A percentile compares a stretch with the other conserved stretches of the same genome.
Evolutionary conservation across 2,113 vertebrate genomes (phyloP).

Genomic region (Vulpes vulpes): DNA sequence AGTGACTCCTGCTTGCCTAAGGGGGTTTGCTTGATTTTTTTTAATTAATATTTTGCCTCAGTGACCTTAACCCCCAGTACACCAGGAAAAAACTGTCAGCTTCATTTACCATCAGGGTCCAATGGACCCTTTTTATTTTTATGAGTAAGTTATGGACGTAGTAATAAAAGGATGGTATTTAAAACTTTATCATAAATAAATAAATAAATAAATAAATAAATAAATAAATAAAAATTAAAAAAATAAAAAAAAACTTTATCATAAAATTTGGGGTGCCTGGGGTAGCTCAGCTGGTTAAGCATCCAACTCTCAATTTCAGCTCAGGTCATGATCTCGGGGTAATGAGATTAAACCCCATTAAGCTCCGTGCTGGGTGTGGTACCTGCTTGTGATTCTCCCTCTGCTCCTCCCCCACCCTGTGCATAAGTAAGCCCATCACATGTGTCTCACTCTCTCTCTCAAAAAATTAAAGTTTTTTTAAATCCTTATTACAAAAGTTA

Average conservation of each 20-base stretch:
- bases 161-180: not conserved
- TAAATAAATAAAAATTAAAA: not conserved
- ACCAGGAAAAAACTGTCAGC: not conserved
- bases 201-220: too few species aligned
- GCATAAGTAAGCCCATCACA: not conserved
- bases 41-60: not conserved
- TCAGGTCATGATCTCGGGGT: not conserved
- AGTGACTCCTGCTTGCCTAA: not conserved
- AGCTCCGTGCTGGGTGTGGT: not conserved
- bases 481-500: not conserved
- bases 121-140: not conserved
- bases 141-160: not conserved
- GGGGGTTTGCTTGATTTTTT: not conserved
- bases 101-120: not conserved
- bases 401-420: not conserved
- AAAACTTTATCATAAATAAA: not conserved
- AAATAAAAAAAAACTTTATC: too few species aligned
- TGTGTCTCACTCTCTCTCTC: not conserved
- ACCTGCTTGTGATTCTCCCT: not conserved
- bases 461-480: not conserved
- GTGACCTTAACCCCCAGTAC: not conserved
- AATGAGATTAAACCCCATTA: not conserved
- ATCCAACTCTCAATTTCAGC: not conserved
- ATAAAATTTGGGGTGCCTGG: not conserved
- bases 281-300: not conserved